Percentiles rank a stretch among this genome's conserved stretches.
Evolutionary conservation across 2,888 invertebrate species (phyloP).

Genomic region (Eretmocerus hayati): DNA sequence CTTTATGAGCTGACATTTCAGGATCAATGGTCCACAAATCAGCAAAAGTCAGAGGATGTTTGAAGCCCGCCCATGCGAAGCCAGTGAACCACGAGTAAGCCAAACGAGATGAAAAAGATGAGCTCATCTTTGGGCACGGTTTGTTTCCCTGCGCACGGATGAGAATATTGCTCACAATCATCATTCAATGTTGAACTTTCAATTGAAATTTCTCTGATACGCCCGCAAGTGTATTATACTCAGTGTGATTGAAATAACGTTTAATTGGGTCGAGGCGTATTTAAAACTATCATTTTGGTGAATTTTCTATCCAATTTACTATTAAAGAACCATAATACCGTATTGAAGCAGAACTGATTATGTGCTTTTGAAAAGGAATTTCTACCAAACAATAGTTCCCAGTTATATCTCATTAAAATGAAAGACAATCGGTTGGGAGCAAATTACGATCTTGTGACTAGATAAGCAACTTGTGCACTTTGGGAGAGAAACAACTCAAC

Average conservation of each 20-base stretch:
- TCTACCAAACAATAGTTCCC: too few species aligned
- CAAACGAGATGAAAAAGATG: slow-evolving; percentile 80
- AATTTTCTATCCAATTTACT: too few species aligned
- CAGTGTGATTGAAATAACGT: slow-evolving; percentile 12
- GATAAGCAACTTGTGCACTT: too few species aligned
- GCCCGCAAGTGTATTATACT: too few species aligned
- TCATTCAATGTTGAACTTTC: slow-evolving; percentile 15
- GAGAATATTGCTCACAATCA: too few species aligned
- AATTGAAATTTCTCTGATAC: background rate
- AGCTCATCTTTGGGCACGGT: slow-evolving; percentile 78
- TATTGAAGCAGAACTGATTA: too few species aligned
- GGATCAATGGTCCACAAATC: slow-evolving; percentile 92
- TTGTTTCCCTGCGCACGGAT: slow-evolving; percentile 65
- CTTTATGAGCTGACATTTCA: slow-evolving; percentile 69
- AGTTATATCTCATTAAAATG: too few species aligned
- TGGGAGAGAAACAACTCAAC: too few species aligned
- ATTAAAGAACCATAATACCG: too few species aligned
- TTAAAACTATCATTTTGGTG: background rate
- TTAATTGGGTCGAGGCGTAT: background rate
- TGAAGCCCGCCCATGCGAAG: slow-evolving; percentile 77
- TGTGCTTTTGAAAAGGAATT: too few species aligned
- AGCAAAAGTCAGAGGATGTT: slow-evolving; percentile 67
- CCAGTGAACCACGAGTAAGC: slow-evolving; percentile 89
- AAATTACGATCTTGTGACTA: too few species aligned
- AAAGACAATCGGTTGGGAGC: too few species aligned